Base-by-base conservation (phyloP, 2,888 invertebrate genomes). In the Arrhopalites spinosus region DNA sequence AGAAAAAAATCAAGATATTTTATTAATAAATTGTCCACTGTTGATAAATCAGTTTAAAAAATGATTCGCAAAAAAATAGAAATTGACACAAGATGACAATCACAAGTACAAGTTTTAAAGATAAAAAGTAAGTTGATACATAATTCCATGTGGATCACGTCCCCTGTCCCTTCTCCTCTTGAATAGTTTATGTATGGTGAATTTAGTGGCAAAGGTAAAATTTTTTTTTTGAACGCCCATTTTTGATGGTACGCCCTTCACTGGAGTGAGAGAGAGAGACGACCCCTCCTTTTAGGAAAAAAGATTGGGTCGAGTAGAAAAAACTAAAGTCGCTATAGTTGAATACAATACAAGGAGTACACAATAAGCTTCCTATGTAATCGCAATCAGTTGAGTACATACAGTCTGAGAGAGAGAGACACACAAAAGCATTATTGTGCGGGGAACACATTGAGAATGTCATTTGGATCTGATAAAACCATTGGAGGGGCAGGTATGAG, bases 201-300 rank as follows among this genome's bases (percentile, higher is more conserved):
- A 72, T 61, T 72, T 72, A 36, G 36, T 53, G 70, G 53, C 29
- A 27, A 59, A 72, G 72, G 72, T 72, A 72, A 63, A 59, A 71
- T 66, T n/a, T n/a, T n/a, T n/a, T n/a, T n/a, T 71, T 76, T 72
- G 67, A 72, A 76, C 76, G 76, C 76, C 76, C 76, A 76, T 76
- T 72, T 76, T 76, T 76, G 72, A 76, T 76, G 76, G 61, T 76
- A 76, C 76, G 76, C 76, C 76, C 72, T 76, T 76, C 43, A 64
- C 63, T 75, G 47, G 73, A 68, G 73, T 69, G 70, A 72, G 11
- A 36, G 11, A 36, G 47, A 72, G 61, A 72, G 63, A 70, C 72
- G 75, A 73, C 71, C 70, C 75, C 75, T 74, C 73, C 72, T 61
- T 80, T n/a, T n/a, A n/a, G n/a, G n/a, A 30, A 61, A 36, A 72